phyloP scores from a whole-genome alignment of 2,888 invertebrate genomes.

The Pollenia labialis region DNA sequence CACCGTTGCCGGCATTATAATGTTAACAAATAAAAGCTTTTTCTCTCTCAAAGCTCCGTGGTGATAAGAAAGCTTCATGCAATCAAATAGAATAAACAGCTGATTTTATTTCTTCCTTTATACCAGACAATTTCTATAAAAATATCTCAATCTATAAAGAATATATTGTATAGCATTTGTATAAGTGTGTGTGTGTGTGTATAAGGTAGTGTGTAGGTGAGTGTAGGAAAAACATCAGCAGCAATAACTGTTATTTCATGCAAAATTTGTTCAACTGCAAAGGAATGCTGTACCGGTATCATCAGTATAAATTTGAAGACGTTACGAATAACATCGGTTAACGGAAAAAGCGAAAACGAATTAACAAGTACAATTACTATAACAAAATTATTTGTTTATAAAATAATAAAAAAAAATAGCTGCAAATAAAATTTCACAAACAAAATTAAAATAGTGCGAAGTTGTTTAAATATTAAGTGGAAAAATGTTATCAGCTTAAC shows the following conservation, averaged over 20 bases:
- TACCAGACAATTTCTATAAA: slow-evolving; percentile 27
- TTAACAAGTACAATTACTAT: background rate
- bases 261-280: slow-evolving; percentile 39
- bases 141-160: slow-evolving; percentile 29
- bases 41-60: slow-evolving; percentile 48
- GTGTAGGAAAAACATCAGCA: background rate
- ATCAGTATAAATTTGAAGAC: slow-evolving; percentile 61
- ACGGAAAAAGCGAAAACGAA: slow-evolving; percentile 35
- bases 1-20: slow-evolving; percentile 66
- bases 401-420: background rate
- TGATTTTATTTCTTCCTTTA: slow-evolving; percentile 45
- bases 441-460: no score
- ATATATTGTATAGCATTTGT: background rate
- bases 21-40: slow-evolving; percentile 56
- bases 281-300: slow-evolving; percentile 53
- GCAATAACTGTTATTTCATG: background rate
- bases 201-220: background rate
- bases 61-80: slow-evolving; percentile 70
- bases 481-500: no score
- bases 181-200: background rate
- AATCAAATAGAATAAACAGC: slow-evolving; percentile 55
- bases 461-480: no score
- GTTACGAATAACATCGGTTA: slow-evolving; percentile 52
- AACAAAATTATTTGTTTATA: background rate
- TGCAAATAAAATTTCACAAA: no score